phyloP scores from a whole-genome alignment of 2,797 vertebrate genomes.

The Microctenopoma lineatum region DNA sequence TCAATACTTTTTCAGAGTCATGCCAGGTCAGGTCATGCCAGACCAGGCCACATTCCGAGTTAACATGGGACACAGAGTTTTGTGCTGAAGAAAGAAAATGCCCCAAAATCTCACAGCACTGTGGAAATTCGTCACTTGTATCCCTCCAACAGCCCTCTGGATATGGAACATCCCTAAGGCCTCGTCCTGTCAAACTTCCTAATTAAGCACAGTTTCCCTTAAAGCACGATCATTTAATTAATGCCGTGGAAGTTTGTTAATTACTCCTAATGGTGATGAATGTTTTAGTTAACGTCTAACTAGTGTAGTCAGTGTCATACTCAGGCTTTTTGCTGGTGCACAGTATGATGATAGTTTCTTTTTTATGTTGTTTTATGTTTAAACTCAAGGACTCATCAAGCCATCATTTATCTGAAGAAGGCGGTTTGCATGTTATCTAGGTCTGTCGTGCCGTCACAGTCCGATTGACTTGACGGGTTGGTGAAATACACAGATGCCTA shows the following conservation, averaged over 20 bases:
- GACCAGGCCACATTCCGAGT: slow-evolving; percentile 41
- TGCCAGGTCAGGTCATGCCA: slow-evolving; percentile 53
- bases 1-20: slow-evolving; percentile 89
- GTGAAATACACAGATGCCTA: slow-evolving; percentile 35
- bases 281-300: slow-evolving; percentile 71
- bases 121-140: slow-evolving; percentile 76
- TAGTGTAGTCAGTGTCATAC: slow-evolving; percentile 61
- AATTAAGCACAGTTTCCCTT: slow-evolving; percentile 80
- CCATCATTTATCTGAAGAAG: slow-evolving; percentile 20
- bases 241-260: slow-evolving; percentile 79
- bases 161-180: slow-evolving; percentile 84
- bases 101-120: slow-evolving; percentile 31
- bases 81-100: slow-evolving; percentile 23
- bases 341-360: background rate
- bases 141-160: slow-evolving; percentile 66
- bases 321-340: slow-evolving; percentile 17
- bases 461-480: slow-evolving; percentile 40
- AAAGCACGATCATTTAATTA: slow-evolving; percentile 80
- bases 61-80: slow-evolving; percentile 70
- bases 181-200: slow-evolving; percentile 79
- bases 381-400: slow-evolving; percentile 21
- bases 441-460: slow-evolving; percentile 4
- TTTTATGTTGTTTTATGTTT: slow-evolving; percentile 24
- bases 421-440: slow-evolving; percentile 19
- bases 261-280: slow-evolving; percentile 83